Evolutionary conservation across 1,140 invertebrate species (phyloP).

Genomic region (Drosophila pseudoananassae): DNA sequence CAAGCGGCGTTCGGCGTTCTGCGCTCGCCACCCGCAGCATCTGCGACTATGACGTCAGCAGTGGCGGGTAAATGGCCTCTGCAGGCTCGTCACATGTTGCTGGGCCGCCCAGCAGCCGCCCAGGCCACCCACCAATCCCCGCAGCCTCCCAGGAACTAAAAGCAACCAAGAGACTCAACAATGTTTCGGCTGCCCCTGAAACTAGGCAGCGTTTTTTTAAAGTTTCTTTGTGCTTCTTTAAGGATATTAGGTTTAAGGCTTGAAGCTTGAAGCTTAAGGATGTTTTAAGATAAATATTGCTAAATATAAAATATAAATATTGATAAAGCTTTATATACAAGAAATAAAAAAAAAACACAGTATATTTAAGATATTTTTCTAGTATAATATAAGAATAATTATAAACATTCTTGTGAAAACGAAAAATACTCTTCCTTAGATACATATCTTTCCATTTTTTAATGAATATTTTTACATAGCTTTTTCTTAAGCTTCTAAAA

Average conservation of each 20-base stretch:
- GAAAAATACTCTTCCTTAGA: too few species aligned
- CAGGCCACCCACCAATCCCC: background rate
- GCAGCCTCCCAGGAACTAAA: background rate
- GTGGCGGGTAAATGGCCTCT: conserved; percentile 79
- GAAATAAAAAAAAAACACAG: too few species aligned
- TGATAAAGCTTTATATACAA: too few species aligned
- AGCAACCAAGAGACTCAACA: conserved; percentile 13
- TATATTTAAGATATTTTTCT: too few species aligned
- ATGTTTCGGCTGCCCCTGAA: conserved; percentile 57
- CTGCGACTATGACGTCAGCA: conserved; percentile 74
- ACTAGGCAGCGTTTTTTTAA: background rate
- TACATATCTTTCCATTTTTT: too few species aligned
- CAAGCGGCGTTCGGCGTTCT: background rate
- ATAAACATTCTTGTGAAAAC: too few species aligned
- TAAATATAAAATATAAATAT: too few species aligned
- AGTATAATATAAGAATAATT: too few species aligned
- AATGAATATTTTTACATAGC: too few species aligned
- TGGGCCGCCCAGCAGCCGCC: conserved; percentile 31
- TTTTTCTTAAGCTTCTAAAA: too few species aligned
- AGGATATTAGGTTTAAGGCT: background rate
- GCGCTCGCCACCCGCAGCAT: conserved; percentile 6
- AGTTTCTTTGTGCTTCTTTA: background rate
- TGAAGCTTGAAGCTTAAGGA: background rate
- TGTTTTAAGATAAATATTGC: background rate
- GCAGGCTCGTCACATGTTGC: conserved; percentile 74